phyloP scores from a whole-genome alignment of 2,797 vertebrate species.

The Pagetopsis macropterus region DNA sequence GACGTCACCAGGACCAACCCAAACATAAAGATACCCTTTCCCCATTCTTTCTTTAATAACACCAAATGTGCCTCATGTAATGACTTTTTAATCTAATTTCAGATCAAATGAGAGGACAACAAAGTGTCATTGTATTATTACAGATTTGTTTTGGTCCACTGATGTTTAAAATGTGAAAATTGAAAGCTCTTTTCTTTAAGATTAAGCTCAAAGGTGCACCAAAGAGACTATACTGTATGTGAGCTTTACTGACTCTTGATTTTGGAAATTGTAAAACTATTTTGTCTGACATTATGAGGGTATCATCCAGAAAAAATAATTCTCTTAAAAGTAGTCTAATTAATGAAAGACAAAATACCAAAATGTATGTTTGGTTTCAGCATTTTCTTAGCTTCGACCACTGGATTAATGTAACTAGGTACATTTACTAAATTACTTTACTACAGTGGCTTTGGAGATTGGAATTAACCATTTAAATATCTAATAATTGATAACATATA shows the following conservation, averaged over 20 bases:
- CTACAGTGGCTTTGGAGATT: too few species aligned
- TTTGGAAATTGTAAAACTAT: neutral
- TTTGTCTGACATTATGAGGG: neutral
- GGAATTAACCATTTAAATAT: too few species aligned
- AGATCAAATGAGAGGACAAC: neutral
- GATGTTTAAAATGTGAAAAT: neutral
- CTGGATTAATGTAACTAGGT: too few species aligned
- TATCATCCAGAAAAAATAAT: neutral
- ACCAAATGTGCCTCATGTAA: neutral
- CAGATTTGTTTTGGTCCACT: neutral
- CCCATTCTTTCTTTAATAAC: neutral
- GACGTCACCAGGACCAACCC: constrained; percentile 65
- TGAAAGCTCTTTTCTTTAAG: neutral
- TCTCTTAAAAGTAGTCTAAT: neutral
- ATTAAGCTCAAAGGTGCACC: neutral
- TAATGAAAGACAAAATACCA: neutral
- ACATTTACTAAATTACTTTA: too few species aligned
- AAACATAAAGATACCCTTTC: neutral
- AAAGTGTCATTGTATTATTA: neutral
- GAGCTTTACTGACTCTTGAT: neutral
- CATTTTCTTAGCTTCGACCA: neutral
- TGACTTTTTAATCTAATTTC: neutral
- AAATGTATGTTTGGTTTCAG: neutral
- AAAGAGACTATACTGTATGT: neutral
- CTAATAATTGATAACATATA: too few species aligned